Conservation (phyloP, 2,888 invertebrate species). For the Orchestes rusci region DNA sequence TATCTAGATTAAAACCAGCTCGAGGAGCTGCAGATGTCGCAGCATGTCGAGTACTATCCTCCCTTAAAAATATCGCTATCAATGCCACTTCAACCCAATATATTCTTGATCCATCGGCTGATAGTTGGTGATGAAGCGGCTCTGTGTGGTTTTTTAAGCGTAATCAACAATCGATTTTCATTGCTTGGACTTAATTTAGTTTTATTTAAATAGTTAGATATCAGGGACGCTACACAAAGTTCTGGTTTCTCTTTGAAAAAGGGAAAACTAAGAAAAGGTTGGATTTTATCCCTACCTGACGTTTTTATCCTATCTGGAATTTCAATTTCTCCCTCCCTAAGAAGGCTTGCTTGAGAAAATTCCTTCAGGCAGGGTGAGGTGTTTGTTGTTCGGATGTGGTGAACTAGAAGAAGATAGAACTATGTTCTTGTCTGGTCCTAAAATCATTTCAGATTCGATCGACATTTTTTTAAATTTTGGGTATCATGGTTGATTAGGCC, state of each 20-base stretch:
- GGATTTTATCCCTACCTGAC: slow-evolving; percentile 10
- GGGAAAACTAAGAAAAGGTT: slow-evolving; percentile 10
- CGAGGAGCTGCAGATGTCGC: slow-evolving; percentile 10
- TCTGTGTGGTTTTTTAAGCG: slow-evolving; percentile 3
- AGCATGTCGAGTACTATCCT: slow-evolving; percentile 10
- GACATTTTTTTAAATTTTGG: slow-evolving; percentile 26
- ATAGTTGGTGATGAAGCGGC: slow-evolving; percentile 7
- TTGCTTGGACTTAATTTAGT: slow-evolving; percentile 4
- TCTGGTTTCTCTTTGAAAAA: slow-evolving; percentile 7
- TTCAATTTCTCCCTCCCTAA: slow-evolving; percentile 14
- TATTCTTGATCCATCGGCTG: slow-evolving; percentile 7
- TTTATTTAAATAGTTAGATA: slow-evolving; percentile 7
- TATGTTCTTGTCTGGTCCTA: slow-evolving; percentile 22
- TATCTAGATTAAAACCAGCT: slow-evolving; percentile 3
- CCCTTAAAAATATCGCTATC: slow-evolving; percentile 3
- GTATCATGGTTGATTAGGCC: slow-evolving; percentile 32
- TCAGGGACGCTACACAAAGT: slow-evolving; percentile 5
- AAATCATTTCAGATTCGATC: slow-evolving; percentile 18
- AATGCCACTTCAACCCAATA: slow-evolving; percentile 5
- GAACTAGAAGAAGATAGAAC: slow-evolving; percentile 27
- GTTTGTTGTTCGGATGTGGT: slow-evolving; percentile 23
- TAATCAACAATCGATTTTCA: slow-evolving; percentile 6
- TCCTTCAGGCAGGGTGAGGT: slow-evolving; percentile 30
- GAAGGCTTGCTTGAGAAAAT: slow-evolving; percentile 28
- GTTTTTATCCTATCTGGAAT: slow-evolving; percentile 19